Conservation (phyloP, 2,888 invertebrate genomes). For the Mongoloraphidia duomilia region DNA sequence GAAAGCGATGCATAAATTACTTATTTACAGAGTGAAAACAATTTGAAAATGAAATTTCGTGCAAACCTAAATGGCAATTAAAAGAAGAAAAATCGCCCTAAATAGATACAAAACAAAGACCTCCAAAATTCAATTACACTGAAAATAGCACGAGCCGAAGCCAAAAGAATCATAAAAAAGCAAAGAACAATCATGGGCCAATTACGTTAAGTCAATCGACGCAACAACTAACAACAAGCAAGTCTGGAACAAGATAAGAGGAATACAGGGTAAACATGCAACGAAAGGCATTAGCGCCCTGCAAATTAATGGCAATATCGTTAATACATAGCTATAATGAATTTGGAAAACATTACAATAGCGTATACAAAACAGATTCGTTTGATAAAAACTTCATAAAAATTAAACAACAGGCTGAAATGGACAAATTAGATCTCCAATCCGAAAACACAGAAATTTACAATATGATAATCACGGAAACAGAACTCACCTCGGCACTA, state of each 20-base stretch:
- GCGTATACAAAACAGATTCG: background rate
- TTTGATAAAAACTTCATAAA: background rate
- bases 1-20: too few species aligned
- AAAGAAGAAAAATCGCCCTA: background rate
- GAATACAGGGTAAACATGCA: background rate
- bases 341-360: background rate
- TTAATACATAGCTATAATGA: background rate
- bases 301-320: background rate
- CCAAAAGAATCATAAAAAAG: constrained; percentile 1
- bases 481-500: background rate
- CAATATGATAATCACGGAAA: constrained; percentile 1
- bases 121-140: background rate
- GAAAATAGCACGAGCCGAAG: constrained; percentile 7
- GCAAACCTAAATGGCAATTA: constrained; percentile 12
- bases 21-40: too few species aligned
- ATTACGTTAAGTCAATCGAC: background rate
- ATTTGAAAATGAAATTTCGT: too few species aligned
- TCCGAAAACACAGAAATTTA: background rate
- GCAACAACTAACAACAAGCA: background rate
- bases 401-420: background rate
- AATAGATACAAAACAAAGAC: constrained; percentile 5
- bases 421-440: background rate
- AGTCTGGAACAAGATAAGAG: background rate
- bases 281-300: background rate
- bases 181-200: constrained; percentile 5